phyloP scores from a whole-genome alignment of 2,113 vertebrate species.

The Leucosticte australis region DNA sequence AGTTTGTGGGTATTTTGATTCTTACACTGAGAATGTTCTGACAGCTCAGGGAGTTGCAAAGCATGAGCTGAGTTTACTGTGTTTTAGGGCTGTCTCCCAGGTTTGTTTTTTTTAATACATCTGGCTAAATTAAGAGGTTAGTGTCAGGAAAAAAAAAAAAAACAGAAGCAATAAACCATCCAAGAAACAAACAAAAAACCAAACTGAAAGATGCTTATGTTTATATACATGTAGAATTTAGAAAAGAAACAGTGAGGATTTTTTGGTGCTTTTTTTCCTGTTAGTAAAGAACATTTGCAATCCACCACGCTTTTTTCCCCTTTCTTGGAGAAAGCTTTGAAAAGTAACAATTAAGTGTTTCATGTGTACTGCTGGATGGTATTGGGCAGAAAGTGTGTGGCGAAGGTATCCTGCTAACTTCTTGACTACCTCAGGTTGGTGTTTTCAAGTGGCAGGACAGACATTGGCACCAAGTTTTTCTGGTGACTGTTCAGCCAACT shows the following conservation, averaged over 20 bases:
- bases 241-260: background rate
- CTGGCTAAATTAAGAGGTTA: background rate
- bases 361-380: background rate
- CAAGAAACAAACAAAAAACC: background rate
- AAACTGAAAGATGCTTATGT: background rate
- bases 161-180: background rate
- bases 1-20: background rate
- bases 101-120: background rate
- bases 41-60: background rate
- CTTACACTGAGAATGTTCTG: background rate
- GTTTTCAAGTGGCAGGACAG: background rate
- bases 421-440: background rate
- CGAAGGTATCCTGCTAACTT: background rate
- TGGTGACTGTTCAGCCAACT: background rate
- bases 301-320: fast-evolving
- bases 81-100: background rate
- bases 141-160: background rate
- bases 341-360: background rate
- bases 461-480: background rate
- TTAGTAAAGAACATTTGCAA: background rate
- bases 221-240: background rate
- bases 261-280: background rate
- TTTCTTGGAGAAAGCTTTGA: background rate
- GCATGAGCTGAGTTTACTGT: background rate
- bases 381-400: background rate